Conservation (phyloP, 2,888 invertebrate species). For the Cataglyphis altisquamis region DNA sequence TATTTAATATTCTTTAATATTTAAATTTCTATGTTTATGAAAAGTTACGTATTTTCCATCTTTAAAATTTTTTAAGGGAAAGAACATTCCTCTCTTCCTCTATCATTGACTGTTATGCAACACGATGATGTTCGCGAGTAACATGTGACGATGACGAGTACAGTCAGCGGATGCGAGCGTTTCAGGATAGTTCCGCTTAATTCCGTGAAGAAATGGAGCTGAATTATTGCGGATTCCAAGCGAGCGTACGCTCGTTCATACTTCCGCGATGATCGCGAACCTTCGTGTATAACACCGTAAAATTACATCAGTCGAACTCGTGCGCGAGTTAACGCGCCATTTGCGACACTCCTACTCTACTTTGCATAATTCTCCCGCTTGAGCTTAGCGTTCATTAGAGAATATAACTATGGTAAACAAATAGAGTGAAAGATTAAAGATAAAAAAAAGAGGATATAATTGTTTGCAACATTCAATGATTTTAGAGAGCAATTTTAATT, state of each 20-base stretch:
- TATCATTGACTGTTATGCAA: not conserved
- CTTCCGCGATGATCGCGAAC: conserved; percentile 44
- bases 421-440: not conserved
- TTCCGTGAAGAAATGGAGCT: conserved; percentile 66
- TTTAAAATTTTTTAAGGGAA: not conserved
- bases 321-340: conserved; percentile 41
- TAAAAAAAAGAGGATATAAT: not conserved
- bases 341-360: conserved; percentile 10
- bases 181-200: conserved; percentile 64
- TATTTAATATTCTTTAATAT: not conserved
- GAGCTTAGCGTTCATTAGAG: not conserved
- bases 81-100: not conserved
- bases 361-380: conserved; percentile 33
- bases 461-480: not conserved
- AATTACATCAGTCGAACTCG: conserved; percentile 25
- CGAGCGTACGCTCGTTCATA: conserved; percentile 15
- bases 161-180: conserved; percentile 67
- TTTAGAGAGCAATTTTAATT: not conserved
- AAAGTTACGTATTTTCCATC: not conserved
- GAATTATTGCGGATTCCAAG: conserved; percentile 65
- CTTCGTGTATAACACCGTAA: not conserved
- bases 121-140: not conserved
- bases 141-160: conserved; percentile 10
- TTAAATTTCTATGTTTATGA: not conserved
- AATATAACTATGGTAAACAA: not conserved